Evolutionary conservation across 2,797 vertebrate genomes (phyloP).

Genomic region (Liparis tanakae): DNA sequence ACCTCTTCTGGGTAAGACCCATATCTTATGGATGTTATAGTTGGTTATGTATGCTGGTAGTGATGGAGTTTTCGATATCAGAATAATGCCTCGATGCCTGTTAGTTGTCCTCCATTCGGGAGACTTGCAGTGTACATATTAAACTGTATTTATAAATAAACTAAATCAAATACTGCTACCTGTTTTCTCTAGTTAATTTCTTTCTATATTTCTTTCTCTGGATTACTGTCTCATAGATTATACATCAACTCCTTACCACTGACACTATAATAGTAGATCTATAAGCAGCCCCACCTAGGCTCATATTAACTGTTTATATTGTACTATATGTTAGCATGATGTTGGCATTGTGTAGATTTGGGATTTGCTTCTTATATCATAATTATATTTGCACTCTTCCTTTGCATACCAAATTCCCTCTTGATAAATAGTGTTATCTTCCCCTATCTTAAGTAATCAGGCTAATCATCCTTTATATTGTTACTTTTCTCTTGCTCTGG

Average conservation of each 20-base stretch:
- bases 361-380: neutral
- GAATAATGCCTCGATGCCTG: conserved; percentile 87
- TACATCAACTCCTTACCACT: neutral
- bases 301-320: neutral
- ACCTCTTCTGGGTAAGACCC: conserved; percentile 36
- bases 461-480: neutral
- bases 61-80: conserved; percentile 78
- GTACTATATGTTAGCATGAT: neutral
- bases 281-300: neutral
- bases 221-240: neutral
- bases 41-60: conserved; percentile 64
- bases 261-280: neutral
- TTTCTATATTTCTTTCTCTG: conserved; percentile 3
- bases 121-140: conserved; percentile 81
- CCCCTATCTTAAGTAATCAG: neutral
- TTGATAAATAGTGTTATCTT: neutral
- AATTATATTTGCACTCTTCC: neutral
- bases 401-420: neutral
- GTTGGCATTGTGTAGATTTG: neutral
- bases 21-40: conserved; percentile 56
- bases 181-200: conserved; percentile 9
- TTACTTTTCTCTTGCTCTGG: neutral
- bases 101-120: conserved; percentile 82
- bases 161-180: conserved; percentile 74
- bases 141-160: conserved; percentile 86